Base-by-base conservation (phyloP, 2,888 invertebrate species). In the Odontocolon sp. region DNA sequence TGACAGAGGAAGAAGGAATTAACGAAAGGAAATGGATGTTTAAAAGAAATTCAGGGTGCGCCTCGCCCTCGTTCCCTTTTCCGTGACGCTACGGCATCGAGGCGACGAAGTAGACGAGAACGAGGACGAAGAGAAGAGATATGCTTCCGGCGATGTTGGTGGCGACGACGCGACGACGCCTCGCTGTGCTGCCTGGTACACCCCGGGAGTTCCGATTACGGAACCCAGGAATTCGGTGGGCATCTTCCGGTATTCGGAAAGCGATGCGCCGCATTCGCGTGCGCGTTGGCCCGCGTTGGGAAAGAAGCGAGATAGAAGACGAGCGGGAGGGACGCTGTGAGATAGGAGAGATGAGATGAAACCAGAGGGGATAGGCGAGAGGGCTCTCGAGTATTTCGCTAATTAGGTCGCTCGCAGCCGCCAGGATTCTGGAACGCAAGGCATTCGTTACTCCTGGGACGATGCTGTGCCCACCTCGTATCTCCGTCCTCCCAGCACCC, bases 351-450 rank as follows among this genome's bases (percentile, higher is more conserved):
- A 76, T 31, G 66, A 71, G 36, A 66, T 54, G 64, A 42, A 18
- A 11, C n/a, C 50, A 38, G 42, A 33, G 57, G 59, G 50, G 33
- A 16, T 38, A 42, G 66, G 67, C 36, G 70, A 47, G 71, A 69
- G 57, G 57, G 59, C 26, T 61, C 81, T 78, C 79, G 82, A 82
- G 83, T 86, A 88, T 87, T 88, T 84, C 83, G 86, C 86, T 89
- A 88, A 88, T 89, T 88, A 88, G 87, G 88, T 88, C 88, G 87
- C 83, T 79, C 77, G 81, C 77, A 80, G 72, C 86, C 81, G 78
- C 84, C 82, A 83, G 84, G 84, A 85, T 87, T 85, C 82, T 85
- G 87, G 88, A 87, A 88, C 85, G 87, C 84, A 59, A 80, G 82
- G 85, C 84, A 88, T 88, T 87, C 82, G 86, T 84, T 87, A 84